Conservation (phyloP, 2,888 invertebrate species). For the Lucinisca nassula region DNA sequence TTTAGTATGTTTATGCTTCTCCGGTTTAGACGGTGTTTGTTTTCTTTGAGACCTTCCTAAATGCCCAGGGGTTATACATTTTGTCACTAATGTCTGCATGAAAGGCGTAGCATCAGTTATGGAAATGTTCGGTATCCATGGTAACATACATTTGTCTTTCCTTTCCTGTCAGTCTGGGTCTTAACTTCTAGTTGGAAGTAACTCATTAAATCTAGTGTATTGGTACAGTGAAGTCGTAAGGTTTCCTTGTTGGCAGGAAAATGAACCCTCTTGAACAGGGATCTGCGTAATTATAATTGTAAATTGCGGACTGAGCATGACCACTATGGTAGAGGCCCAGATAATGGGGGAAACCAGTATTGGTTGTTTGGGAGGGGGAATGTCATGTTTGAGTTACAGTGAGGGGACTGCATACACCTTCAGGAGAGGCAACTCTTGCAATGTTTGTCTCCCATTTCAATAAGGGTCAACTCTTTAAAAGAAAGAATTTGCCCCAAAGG, state of each 20-base stretch:
- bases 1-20: too few species aligned
- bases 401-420: too few species aligned
- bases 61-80: not conserved
- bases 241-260: constrained; percentile 6
- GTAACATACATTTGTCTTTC: constrained; percentile 7
- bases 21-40: not conserved
- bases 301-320: too few species aligned
- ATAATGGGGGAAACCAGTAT: too few species aligned
- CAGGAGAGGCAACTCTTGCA: too few species aligned
- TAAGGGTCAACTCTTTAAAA: too few species aligned
- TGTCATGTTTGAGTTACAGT: too few species aligned
- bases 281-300: too few species aligned
- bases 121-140: not conserved
- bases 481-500: too few species aligned
- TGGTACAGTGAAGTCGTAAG: not conserved
- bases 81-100: not conserved
- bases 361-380: too few species aligned
- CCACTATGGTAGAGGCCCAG: too few species aligned
- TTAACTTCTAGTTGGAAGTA: not conserved
- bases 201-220: constrained; percentile 17
- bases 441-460: too few species aligned
- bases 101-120: not conserved
- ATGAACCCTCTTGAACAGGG: not conserved
- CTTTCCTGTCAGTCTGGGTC: constrained; percentile 3
- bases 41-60: not conserved